These are phyloP conservation scores for Isaurus tuberculatus DNA, from an alignment of 92 coral and sea anemone species.

Conservation along the genomic window DNA sequence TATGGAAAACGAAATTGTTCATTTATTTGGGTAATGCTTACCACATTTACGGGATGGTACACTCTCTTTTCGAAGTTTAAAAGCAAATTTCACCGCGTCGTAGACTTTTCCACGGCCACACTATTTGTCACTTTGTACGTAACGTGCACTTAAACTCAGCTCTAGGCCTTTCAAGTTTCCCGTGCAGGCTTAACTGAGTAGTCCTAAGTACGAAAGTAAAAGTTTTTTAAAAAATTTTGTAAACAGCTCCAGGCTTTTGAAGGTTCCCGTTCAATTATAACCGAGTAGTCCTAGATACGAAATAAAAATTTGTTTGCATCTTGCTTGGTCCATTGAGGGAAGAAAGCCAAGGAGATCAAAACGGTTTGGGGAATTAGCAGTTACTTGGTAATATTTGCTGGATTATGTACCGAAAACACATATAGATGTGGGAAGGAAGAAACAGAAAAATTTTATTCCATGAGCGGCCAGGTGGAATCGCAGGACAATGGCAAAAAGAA, in stretches of 20 bases:
- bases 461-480: constrained; percentile 44
- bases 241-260: neutral
- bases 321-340: constrained; percentile 18
- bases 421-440: constrained; percentile 43
- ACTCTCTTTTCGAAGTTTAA: neutral
- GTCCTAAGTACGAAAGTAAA: too few species aligned
- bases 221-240: neutral
- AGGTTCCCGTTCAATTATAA: neutral
- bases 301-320: constrained; percentile 41
- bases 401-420: constrained; percentile 9
- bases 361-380: constrained; percentile 21
- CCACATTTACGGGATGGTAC: neutral
- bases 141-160: neutral
- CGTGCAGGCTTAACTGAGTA: too few species aligned
- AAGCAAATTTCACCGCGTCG: neutral
- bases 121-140: neutral
- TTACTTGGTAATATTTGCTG: constrained; percentile 15
- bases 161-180: neutral
- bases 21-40: neutral
- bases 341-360: neutral
- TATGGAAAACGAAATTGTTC: too few species aligned
- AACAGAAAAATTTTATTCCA: constrained; percentile 33
- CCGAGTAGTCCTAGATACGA: constrained; percentile 18
- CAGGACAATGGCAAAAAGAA: constrained; percentile 39
- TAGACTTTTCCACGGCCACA: neutral